These are phyloP conservation scores for Atta colombica DNA, from an alignment of 1,140 invertebrate genomes.

Conservation along the genomic window DNA sequence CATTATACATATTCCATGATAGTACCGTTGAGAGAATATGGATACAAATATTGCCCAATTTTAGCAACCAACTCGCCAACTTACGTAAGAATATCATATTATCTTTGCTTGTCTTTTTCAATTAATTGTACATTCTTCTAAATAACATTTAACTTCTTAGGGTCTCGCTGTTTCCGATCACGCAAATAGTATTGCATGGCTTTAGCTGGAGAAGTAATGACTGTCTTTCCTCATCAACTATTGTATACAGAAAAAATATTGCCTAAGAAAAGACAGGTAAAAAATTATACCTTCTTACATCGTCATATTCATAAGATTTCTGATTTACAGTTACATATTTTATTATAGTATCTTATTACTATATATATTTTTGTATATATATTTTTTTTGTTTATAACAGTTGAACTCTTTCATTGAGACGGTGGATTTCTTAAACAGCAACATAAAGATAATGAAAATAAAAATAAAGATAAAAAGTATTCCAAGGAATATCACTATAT, in stretches of 20 bases:
- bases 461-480: conserved; percentile 65
- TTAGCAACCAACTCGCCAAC: conserved; percentile 82
- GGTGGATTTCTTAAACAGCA: conserved; percentile 67
- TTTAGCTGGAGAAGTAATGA: conserved; percentile 84
- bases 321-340: conserved; percentile 10
- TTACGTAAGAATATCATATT: conserved; percentile 75
- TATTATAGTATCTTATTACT: not conserved
- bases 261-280: conserved; percentile 79
- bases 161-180: conserved; percentile 79
- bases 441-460: conserved; percentile 4
- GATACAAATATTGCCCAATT: conserved; percentile 81
- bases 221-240: conserved; percentile 84
- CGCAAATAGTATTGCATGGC: conserved; percentile 85
- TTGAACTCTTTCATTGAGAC: conserved; percentile 70
- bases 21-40: conserved; percentile 81
- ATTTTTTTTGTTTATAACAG: conserved; percentile 41
- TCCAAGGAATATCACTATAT: conserved; percentile 78
- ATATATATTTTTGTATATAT: not conserved
- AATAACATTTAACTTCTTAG: conserved; percentile 66
- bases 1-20: conserved; percentile 82
- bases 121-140: conserved; percentile 2
- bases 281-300: conserved; percentile 12
- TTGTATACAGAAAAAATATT: conserved; percentile 80
- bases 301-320: conserved; percentile 4
- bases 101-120: not conserved